Evolutionary conservation across 2,888 invertebrate species (phyloP), one percentile per base, ranked within the genome.

Genomic region (Zygothrica quintamaculata): DNA sequence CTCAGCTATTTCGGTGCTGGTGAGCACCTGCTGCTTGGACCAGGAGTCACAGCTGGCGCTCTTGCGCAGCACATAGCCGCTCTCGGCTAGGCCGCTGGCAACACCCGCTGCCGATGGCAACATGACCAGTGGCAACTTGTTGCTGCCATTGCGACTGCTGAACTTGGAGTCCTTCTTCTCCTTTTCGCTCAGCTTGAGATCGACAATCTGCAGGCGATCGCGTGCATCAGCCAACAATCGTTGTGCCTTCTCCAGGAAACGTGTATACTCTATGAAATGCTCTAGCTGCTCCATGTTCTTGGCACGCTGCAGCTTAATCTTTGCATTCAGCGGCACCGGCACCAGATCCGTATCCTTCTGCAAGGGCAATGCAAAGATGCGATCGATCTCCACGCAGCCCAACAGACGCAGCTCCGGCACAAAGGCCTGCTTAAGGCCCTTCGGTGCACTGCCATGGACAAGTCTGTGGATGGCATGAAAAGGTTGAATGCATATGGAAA

Each of bases 361-460:
- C 62, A 97, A 91, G 0, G 96, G 96, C 82, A 97, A 91, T 18
- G 96, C 96, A 87, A 97, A 96, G 1, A 97, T 94, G 61, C 91
- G 89, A 88, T 97, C 96, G 91, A 96, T 96, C 91, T 97, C 97
- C 87, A 95, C 96, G 87, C 96, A 94, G 46, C 96, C 96, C 60
- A 97, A 92, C 71, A 97, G 92, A 88, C 97, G 93, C 79, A 97
- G 91, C 91, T 97, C 97, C 68, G 97, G 95, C 62, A 96, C 94
- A 89, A 97, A 97, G 36, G 95, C 94, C 86, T 95, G 95, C 90
- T 96, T 96, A 12, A 96, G 91, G 0, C 96, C 96, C 89, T 96
- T 93, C 0, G 98, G 98, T 33, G 96, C 95, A 48, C 96, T 95
- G 25, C 98, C 98, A 88, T 97, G 96, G 3, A 98, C 97, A 85